Conservation (phyloP, 1,140 invertebrate species). For the Drosophila lacertosa region DNA sequence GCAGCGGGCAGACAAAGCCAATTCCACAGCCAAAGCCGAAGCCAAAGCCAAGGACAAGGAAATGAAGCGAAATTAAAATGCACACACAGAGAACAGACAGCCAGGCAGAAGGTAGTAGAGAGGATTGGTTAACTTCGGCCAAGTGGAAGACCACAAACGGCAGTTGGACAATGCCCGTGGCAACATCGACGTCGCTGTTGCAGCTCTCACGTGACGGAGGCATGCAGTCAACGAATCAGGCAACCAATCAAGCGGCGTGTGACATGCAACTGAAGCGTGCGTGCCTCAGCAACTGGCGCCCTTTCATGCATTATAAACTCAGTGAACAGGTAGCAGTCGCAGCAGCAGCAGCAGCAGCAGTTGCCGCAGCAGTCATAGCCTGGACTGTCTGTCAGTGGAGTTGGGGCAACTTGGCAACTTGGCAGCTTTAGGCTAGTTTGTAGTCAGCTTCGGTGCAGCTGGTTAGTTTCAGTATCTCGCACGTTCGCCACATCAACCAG, state of each 20-base stretch:
- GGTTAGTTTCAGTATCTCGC: slow-evolving; percentile 24
- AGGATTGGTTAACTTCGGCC: slow-evolving; percentile 11
- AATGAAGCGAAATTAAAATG: slow-evolving; percentile 77
- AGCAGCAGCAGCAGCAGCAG: no score
- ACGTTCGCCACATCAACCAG: slow-evolving; percentile 22
- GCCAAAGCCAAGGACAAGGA: slow-evolving; percentile 54
- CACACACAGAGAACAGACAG: slow-evolving; percentile 33
- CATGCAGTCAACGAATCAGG: slow-evolving; percentile 72
- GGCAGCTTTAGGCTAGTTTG: slow-evolving; percentile 42
- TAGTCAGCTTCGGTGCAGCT: slow-evolving; percentile 19
- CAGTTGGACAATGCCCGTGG: slow-evolving; percentile 59
- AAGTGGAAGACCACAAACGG: slow-evolving; percentile 33
- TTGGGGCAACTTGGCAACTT: slow-evolving; percentile 2
- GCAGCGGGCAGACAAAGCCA: slow-evolving; percentile 20
- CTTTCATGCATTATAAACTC: slow-evolving; percentile 40
- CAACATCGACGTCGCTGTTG: slow-evolving; percentile 20
- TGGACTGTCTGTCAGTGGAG: slow-evolving; percentile 3
- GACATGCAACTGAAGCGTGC: slow-evolving; percentile 76
- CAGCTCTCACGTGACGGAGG: slow-evolving; percentile 52
- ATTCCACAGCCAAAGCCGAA: slow-evolving; percentile 47
- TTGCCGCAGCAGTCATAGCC: no score
- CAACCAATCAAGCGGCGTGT: slow-evolving; percentile 79
- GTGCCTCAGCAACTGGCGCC: slow-evolving; percentile 48
- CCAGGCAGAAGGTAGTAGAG: not conserved
- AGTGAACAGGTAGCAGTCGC: slow-evolving; percentile 6